phyloP scores from a whole-genome alignment of 2,797 vertebrate genomes.

The Chrosomus eos region DNA sequence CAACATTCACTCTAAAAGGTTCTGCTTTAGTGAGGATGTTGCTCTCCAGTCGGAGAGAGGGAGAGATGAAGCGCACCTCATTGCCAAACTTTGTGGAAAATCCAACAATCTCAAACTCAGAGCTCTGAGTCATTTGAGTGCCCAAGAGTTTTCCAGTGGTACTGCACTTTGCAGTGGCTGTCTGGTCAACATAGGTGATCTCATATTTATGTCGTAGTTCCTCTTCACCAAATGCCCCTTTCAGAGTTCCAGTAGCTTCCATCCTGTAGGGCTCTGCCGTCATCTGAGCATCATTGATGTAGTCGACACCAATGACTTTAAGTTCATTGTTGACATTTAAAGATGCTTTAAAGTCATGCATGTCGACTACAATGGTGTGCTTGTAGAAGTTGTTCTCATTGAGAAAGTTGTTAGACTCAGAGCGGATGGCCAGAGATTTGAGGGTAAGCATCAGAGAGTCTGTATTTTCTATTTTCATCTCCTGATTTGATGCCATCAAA shows the following conservation, averaged over 20 bases:
- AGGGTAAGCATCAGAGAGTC: constrained; percentile 82
- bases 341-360: constrained; percentile 76
- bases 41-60: constrained; percentile 81
- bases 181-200: constrained; percentile 78
- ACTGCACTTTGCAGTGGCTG: constrained; percentile 82
- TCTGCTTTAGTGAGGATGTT: constrained; percentile 75
- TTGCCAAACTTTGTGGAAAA: constrained; percentile 80
- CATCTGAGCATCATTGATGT: constrained; percentile 82
- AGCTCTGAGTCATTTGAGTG: constrained; percentile 79
- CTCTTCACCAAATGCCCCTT: constrained; percentile 77
- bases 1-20: constrained; percentile 83
- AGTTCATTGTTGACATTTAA: constrained; percentile 82
- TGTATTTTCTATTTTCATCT: constrained; percentile 83
- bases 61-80: constrained; percentile 82
- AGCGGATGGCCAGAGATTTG: constrained; percentile 77
- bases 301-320: constrained; percentile 78
- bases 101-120: constrained; percentile 81
- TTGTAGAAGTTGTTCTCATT: constrained; percentile 85
- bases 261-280: constrained; percentile 81
- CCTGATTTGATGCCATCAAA: constrained; percentile 83
- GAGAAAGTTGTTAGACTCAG: constrained; percentile 87
- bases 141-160: constrained; percentile 83
- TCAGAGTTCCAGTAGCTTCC: constrained; percentile 82
- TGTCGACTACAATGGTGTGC: constrained; percentile 83
- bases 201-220: constrained; percentile 88